These are phyloP conservation scores for Lasaia peninsularis DNA, from an alignment of 1,140 invertebrate genomes.

Conservation along the genomic window DNA sequence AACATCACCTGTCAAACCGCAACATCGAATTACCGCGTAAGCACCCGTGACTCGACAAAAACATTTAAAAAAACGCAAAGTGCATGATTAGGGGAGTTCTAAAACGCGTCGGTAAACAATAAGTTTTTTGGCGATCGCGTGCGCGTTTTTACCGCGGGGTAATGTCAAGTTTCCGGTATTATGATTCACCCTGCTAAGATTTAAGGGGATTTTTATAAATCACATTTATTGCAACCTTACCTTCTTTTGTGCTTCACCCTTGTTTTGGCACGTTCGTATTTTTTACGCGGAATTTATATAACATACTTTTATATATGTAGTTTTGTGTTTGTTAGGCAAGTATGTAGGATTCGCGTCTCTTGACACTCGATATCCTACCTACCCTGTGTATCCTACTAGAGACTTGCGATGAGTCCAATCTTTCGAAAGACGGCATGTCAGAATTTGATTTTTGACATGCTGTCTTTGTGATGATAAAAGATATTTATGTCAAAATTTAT, in stretches of 20 bases:
- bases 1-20: constrained; percentile 35
- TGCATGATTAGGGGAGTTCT: constrained; percentile 34
- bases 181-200: constrained; percentile 10
- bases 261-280: constrained; percentile 9
- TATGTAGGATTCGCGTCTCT: too few relatives aligned
- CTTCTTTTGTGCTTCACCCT: constrained; percentile 8
- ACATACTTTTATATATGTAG: too few relatives aligned
- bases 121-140: constrained; percentile 63
- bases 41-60: constrained; percentile 30
- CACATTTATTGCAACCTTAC: constrained; percentile 5
- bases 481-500: too few relatives aligned
- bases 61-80: constrained; percentile 40
- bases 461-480: too few relatives aligned
- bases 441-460: too few relatives aligned
- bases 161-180: constrained; percentile 17
- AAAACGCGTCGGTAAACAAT: constrained; percentile 58
- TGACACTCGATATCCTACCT: too few relatives aligned
- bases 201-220: constrained; percentile 10
- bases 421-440: too few relatives aligned
- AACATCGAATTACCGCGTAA: constrained; percentile 33
- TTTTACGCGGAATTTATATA: too few relatives aligned
- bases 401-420: too few relatives aligned
- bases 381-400: too few relatives aligned
- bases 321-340: too few relatives aligned
- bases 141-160: constrained; percentile 36